A percentile compares a stretch with the other conserved stretches of the same genome.
These are phyloP conservation scores for Aphidoletes aphidimyza DNA, from an alignment of 2,888 invertebrate genomes.

Conservation along the genomic window DNA sequence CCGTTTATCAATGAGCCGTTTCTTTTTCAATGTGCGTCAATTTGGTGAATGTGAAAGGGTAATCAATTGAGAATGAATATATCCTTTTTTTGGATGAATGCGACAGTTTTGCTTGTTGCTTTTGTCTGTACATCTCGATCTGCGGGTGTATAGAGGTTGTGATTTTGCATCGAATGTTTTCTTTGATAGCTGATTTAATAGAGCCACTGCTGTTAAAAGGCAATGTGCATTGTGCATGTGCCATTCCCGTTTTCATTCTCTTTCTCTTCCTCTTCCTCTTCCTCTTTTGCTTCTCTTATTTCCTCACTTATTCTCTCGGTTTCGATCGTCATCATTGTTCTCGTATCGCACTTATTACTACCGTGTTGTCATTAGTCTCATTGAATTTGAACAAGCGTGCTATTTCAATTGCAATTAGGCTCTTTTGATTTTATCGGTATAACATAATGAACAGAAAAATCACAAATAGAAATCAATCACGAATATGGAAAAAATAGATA, in stretches of 20 bases:
- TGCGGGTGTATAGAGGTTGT: too few species aligned
- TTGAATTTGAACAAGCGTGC: background rate
- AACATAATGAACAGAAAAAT: too few species aligned
- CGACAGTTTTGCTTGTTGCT: background rate
- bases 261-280: too few species aligned
- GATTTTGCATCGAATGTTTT: background rate
- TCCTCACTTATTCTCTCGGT: too few species aligned
- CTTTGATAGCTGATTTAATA: constrained; percentile 31
- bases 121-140: background rate
- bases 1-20: background rate
- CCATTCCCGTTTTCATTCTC: too few species aligned
- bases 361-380: constrained; percentile 1
- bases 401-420: constrained; percentile 10
- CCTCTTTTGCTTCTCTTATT: too few species aligned
- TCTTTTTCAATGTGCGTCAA: background rate
- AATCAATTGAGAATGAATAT: background rate
- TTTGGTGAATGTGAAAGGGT: constrained; percentile 26
- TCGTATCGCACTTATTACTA: background rate
- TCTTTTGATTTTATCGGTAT: background rate
- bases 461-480: too few species aligned
- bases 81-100: background rate
- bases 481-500: background rate
- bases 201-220: background rate
- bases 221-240: background rate
- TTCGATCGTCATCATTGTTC: background rate